Base-by-base conservation (phyloP, 2,113 vertebrate genomes). In the Ptychochromis oligacanthus region DNA sequence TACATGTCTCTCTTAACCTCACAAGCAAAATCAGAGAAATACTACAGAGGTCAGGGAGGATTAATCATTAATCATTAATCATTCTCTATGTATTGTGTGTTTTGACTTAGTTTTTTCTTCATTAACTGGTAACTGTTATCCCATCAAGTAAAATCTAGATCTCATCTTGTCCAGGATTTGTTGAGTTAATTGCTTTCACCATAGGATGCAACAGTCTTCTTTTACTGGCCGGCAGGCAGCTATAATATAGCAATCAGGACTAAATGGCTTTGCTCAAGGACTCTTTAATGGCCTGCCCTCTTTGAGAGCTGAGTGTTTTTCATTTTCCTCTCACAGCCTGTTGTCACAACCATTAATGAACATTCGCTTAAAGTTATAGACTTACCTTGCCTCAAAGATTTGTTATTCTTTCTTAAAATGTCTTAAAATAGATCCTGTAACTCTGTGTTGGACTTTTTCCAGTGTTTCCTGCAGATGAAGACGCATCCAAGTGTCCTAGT, bases 401-500 rank as follows among this genome's bases (percentile, higher is more conserved):
- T 52, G 14, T 54, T 72, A 54, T 54, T 13, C 26, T 52, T 52
- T 43, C 46, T 72, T 72, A 12, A 72, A 72, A 72, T 72, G 43
- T 52, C 24, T 72, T 43, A 9, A 58, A 38, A 77, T 49, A 3
- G 8, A 14, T 20, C 6, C 10, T 75, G 22, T 79, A 75, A 77
- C 43, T 28, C 17, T 12, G 3, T 80, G 26, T 61, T 80, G 64
- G 12, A 24, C 72, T 6, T 88, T 65, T 86, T 85, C 10, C 88
- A 96, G 95, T 65, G 7, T 82, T 92, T 57, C 88, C 91, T 20
- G 31, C 55, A 57, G 87, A 83, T n/a, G 77, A 85, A 2, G 89
- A 93, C 80, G 24, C 81, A 4, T 81, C 87, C 14, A 93, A 95
- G 64, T 99, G 98, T 92, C 98, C 98, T 1, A 99, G 98, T 87